Percentiles rank a stretch among this genome's conserved stretches.
phyloP scores from a whole-genome alignment of 2,888 invertebrate genomes.

The Tetragonula carbonaria region DNA sequence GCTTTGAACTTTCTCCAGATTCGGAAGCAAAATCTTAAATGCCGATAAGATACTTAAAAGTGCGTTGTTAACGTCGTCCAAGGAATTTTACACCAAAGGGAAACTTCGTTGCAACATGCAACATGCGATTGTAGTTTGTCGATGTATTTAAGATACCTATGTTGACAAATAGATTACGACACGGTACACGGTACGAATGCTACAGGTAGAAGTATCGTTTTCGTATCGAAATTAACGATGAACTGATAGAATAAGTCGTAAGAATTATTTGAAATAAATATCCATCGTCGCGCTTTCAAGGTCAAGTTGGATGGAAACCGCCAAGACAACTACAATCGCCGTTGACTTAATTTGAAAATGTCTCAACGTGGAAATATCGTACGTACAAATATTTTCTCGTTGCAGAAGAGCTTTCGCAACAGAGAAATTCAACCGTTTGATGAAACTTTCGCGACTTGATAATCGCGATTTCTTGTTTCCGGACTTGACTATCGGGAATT shows the following conservation, averaged over 20 bases:
- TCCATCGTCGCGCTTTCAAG: conserved; percentile 33
- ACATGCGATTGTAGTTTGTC: background rate
- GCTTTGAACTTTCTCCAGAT: conserved; percentile 1
- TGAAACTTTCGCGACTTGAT: no score
- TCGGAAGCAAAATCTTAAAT: background rate
- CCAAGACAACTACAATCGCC: conserved; percentile 47
- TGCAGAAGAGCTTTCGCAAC: background rate
- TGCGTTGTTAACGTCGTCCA: background rate
- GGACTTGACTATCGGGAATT: background rate
- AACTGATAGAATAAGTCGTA: conserved; percentile 11
- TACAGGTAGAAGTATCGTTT: background rate
- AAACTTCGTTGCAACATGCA: background rate
- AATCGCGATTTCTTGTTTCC: background rate
- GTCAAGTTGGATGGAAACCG: conserved; percentile 6
- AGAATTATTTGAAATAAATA: conserved; percentile 27
- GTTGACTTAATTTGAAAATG: conserved; percentile 26
- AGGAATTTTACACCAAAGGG: background rate
- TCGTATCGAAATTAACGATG: background rate
- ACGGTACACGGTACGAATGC: background rate
- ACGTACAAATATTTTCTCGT: background rate
- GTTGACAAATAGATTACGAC: conserved; percentile 12
- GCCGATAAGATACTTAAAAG: background rate
- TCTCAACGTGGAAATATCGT: background rate
- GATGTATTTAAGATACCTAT: background rate
- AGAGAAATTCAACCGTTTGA: background rate